Percentiles rank a stretch among this genome's conserved stretches.
Evolutionary conservation across 2,888 invertebrate genomes (phyloP).

Genomic region (Epistrophella euchroma): DNA sequence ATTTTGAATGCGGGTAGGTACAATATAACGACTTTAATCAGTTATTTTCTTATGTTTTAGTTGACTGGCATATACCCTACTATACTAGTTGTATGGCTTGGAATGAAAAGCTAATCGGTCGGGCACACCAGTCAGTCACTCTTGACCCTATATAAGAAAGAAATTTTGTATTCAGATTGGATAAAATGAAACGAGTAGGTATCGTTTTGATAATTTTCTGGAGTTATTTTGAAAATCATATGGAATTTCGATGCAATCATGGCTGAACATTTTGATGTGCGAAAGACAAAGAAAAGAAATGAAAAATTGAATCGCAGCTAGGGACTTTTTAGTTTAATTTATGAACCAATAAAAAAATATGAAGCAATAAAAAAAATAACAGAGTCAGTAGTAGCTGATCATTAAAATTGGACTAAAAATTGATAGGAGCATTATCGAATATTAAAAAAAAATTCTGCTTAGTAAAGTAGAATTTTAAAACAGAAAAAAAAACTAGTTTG

Average conservation of each 20-base stretch:
- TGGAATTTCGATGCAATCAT: neutral
- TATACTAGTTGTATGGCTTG: neutral
- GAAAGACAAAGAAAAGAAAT: neutral
- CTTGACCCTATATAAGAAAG: slow-evolving; percentile 17
- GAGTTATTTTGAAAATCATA: slow-evolving; percentile 1
- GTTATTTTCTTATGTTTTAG: slow-evolving; percentile 10
- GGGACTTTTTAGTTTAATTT: too few species aligned
- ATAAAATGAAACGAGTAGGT: neutral
- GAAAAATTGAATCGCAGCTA: too few species aligned
- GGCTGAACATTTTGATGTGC: neutral
- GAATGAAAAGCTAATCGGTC: slow-evolving; percentile 2
- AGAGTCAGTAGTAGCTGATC: too few species aligned
- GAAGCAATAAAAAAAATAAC: too few species aligned
- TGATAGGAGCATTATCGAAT: too few species aligned
- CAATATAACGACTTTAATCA: slow-evolving; percentile 13
- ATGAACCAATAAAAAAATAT: too few species aligned
- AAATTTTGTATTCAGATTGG: neutral
- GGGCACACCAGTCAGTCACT: neutral
- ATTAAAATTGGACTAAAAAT: too few species aligned
- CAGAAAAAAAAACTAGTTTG: too few species aligned
- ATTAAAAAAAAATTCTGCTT: too few species aligned
- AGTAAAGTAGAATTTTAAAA: too few species aligned
- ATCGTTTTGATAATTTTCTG: neutral
- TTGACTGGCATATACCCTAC: neutral
- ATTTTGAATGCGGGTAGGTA: slow-evolving; percentile 16